phyloP scores from a whole-genome alignment of 1,140 invertebrate species.

The Heliconius hermathena region DNA sequence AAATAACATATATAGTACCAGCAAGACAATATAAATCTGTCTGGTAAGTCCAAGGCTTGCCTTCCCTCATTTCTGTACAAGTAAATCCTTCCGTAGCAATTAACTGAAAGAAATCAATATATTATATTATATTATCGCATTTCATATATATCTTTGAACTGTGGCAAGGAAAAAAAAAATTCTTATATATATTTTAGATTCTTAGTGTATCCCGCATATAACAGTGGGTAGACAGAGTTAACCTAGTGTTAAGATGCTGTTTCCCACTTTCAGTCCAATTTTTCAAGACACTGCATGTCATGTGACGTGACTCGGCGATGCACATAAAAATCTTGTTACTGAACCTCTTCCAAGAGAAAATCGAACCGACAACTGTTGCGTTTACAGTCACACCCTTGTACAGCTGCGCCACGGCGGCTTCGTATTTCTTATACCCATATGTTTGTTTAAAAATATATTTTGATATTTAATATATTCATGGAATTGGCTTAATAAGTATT shows the following conservation, averaged over 20 bases:
- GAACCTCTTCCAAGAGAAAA: background rate
- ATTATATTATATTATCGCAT: constrained; percentile 22
- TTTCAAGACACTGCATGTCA: too few relatives aligned
- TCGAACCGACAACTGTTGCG: background rate
- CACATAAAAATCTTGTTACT: too few relatives aligned
- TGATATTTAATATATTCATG: too few relatives aligned
- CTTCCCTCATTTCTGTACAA: constrained; percentile 93
- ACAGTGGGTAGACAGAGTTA: too few relatives aligned
- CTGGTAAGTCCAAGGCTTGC: constrained; percentile 95
- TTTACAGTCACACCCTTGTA: background rate
- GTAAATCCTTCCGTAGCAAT: constrained; percentile 89
- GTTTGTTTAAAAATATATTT: too few relatives aligned
- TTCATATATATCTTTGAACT: background rate
- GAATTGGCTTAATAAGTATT: too few relatives aligned
- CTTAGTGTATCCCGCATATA: too few relatives aligned
- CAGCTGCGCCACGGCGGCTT: too few relatives aligned
- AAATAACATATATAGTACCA: constrained; percentile 91
- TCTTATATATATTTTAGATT: background rate
- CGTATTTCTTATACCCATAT: too few relatives aligned
- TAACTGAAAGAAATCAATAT: constrained; percentile 69
- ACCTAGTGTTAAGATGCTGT: too few relatives aligned
- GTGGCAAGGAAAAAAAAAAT: background rate
- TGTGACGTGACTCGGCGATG: too few relatives aligned
- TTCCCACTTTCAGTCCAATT: too few relatives aligned
- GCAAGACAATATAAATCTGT: constrained; percentile 94